Base-by-base conservation (phyloP, 2,888 invertebrate genomes). In the Microchrysa polita region DNA sequence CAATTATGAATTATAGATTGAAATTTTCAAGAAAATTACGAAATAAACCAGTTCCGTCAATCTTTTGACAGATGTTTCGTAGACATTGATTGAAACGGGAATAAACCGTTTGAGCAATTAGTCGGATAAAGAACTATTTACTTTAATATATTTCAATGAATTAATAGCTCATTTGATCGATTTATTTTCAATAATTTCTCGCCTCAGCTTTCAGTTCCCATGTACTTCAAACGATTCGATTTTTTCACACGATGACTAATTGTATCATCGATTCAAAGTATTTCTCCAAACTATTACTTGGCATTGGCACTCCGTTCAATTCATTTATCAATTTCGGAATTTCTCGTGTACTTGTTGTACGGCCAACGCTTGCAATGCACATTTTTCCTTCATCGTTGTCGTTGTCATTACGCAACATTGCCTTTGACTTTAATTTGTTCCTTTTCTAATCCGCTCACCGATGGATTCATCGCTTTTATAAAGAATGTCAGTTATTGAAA, bases 401-500 rank as follows among this genome's bases (percentile, higher is more conserved):
- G 16, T 48, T 34, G 22, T 40, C 61, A 16, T 34, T 34, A 9
- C 34, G 40, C 42, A 61, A n/a, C 61, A 34, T 16, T n/a, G 42
- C 40, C 16, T 34, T n/a, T 34, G 61, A 61, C 40, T 34, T 61
- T 2, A 61, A 61, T 61, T 61, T 61, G 40, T 61, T n/a, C 61
- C 61, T 61, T 61, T 34, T 34, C 2, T 12, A 61, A 40, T 20
- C 61, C 61, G 18, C 16, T 61, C 61, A 5, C 61, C 34, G 61
- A n/a, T 23, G 61, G 34, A 42, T n/a, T 61, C 40, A 34, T 40
- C 18, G 18, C 12, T n/a, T n/a, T n/a, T n/a, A n/a, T n/a, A 40
- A 61, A 40, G 34, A 61, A 61, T 61, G 61, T 20, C n/a, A 61
- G 61, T 40, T 61, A 61, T 42, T 61, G 61, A 61, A 61, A 61